phyloP scores from a whole-genome alignment of 2,888 invertebrate genomes.

The Coecobrya sp. region DNA sequence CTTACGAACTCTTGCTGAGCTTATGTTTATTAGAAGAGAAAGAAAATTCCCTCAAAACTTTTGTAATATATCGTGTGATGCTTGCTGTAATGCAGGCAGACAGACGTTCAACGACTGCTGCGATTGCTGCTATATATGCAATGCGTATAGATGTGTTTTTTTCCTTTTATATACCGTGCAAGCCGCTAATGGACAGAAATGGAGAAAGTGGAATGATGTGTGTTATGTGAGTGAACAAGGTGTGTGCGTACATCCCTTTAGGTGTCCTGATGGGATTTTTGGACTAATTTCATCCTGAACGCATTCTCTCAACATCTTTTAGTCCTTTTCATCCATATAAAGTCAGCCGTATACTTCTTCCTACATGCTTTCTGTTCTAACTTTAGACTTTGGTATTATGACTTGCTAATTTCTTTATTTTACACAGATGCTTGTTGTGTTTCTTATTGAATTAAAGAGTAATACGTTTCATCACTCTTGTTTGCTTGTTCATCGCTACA shows the following conservation, averaged over 20 bases:
- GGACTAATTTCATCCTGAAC: constrained; percentile 56
- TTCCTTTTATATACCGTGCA: neutral
- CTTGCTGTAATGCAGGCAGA: constrained; percentile 4
- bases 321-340: neutral
- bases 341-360: neutral
- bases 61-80: constrained; percentile 49
- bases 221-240: constrained; percentile 34
- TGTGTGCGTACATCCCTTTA: constrained; percentile 42
- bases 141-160: neutral
- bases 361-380: too few relatives aligned
- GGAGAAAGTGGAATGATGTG: constrained; percentile 9
- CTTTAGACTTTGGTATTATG: neutral
- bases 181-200: constrained; percentile 5
- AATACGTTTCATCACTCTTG: neutral
- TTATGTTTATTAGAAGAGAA: neutral
- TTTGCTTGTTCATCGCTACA: neutral
- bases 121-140: neutral
- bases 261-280: constrained; percentile 46
- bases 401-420: neutral
- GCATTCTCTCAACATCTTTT: neutral
- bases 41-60: constrained; percentile 67
- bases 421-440: neutral
- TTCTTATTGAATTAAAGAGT: neutral
- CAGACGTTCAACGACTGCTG: constrained; percentile 4
- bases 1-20: constrained; percentile 57